phyloP scores from a whole-genome alignment of 2,888 invertebrate genomes.

The Dynastes grantii region DNA sequence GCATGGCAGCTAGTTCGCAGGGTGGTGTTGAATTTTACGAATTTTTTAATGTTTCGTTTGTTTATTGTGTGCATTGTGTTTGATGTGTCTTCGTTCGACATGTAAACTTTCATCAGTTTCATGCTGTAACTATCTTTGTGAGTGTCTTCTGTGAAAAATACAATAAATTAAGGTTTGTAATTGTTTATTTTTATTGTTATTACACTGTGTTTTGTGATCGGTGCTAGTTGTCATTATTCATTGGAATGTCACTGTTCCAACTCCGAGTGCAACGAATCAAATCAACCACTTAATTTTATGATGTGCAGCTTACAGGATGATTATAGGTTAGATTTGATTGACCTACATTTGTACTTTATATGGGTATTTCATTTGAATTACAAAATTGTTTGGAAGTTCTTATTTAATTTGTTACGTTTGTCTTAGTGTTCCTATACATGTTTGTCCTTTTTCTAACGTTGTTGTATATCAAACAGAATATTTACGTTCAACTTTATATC shows the following conservation, averaged over 20 bases:
- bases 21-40: conserved; percentile 64
- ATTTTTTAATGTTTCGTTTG: conserved; percentile 51
- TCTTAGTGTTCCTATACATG: no score
- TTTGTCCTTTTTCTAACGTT: no score
- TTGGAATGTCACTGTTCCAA: conserved; percentile 14
- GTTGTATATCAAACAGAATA: no score
- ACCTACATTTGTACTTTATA: conserved; percentile 59
- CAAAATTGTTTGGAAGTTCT: conserved; percentile 6
- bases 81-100: conserved; percentile 42
- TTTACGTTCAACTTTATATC: no score
- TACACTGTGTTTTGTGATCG: conserved; percentile 17
- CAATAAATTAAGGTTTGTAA: conserved; percentile 50
- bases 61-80: conserved; percentile 37
- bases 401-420: conserved; percentile 24
- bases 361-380: conserved; percentile 51
- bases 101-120: conserved; percentile 40
- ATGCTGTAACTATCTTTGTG: conserved; percentile 34
- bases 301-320: conserved; percentile 10
- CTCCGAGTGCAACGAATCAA: not conserved
- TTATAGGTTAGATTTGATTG: conserved; percentile 63
- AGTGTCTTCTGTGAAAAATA: conserved; percentile 48
- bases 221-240: conserved; percentile 14
- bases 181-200: conserved; percentile 50
- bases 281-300: not conserved
- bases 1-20: conserved; percentile 66